Base-by-base conservation (phyloP, 92 coral and sea anemone species). In the Zoanthus sociatus region DNA sequence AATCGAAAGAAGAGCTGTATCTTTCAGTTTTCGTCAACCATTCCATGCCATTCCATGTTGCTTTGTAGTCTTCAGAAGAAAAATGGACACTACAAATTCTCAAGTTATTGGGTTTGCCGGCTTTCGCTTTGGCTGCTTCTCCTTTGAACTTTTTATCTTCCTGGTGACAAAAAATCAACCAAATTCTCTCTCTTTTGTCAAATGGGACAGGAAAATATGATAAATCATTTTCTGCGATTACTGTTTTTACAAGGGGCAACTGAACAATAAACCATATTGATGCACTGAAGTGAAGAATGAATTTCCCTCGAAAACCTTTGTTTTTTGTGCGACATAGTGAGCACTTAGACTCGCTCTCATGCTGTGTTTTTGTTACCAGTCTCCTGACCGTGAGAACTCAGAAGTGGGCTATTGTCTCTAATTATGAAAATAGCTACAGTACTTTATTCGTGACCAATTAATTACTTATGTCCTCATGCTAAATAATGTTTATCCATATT, bases 51-150 rank as follows among this genome's bases (percentile, higher is more conserved):
- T 61, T 61, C 0, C 1, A 17, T 2, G 90, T 87, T 54, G 86
- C 78, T 87, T 78, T 78, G 78, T 78, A 78, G 3, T 78, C 78
- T 78, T 87, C 70, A 60, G 18, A 86, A 1, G 78, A 53, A 87
- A 86, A 87, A 78, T 78, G 86, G 78, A 48, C 86, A 18, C 90
- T 77, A 42, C 86, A 78, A 20, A 87, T 78, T 79, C 86, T 87
- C 90, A 87, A 32, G 90, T 21, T 87, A 46, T 87, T 68, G 20
- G 90, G 90, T 85, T 63, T 17, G 9, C 84, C 90, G 0, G 69
- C 68, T 56, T 87, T 68, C 21, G 78, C 90, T 87, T 83, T 83
- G 7, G 1, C 68, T 44, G 30, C 68, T 61, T 61, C 68, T 1
- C 15, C 7, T 61, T 4, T 7, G 17, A 61, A 61, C 68, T 61